Conservation (phyloP, 2,888 invertebrate species). For the Lepeophtheirus nordmannii region DNA sequence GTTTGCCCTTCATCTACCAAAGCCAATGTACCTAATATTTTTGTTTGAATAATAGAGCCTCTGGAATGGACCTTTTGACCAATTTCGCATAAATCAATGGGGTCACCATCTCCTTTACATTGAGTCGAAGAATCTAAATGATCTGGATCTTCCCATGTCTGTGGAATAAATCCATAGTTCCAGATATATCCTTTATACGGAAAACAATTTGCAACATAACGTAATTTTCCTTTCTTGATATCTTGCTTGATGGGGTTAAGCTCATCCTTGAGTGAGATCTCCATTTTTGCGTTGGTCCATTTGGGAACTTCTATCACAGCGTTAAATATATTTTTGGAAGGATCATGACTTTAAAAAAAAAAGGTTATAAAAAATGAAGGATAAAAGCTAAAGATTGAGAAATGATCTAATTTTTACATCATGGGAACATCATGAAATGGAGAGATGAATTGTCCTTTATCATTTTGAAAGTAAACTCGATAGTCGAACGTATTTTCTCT, state of each 20-base stretch:
- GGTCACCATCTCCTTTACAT: conserved; percentile 94
- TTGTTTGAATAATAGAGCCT: conserved; percentile 69
- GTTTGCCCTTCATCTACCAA: conserved; percentile 96
- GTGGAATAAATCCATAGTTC: conserved; percentile 98
- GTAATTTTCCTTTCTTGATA: conserved; percentile 83
- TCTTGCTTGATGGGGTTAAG: conserved; percentile 98
- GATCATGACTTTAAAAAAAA: conserved; percentile 38
- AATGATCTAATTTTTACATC: background rate
- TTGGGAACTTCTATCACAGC: conserved; percentile 98
- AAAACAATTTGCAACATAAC: conserved; percentile 92
- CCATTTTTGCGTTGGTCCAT: conserved; percentile 49
- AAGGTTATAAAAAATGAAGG: background rate
- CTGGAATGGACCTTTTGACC: conserved; percentile 48
- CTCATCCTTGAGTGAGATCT: conserved; percentile 61
- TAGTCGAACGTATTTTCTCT: background rate
- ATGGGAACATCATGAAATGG: conserved; percentile 1
- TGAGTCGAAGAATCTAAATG: conserved; percentile 73
- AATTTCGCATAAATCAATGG: conserved; percentile 94
- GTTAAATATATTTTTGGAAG: conserved; percentile 51
- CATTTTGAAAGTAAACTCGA: background rate
- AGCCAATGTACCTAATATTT: conserved; percentile 79
- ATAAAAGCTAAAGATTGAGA: background rate
- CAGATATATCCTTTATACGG: conserved; percentile 99
- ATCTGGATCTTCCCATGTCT: conserved; percentile 53
- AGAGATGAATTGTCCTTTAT: background rate